These are phyloP conservation scores for Sphaerolaimus hirsutus DNA, from an alignment of 2,888 invertebrate genomes.

Conservation along the genomic window DNA sequence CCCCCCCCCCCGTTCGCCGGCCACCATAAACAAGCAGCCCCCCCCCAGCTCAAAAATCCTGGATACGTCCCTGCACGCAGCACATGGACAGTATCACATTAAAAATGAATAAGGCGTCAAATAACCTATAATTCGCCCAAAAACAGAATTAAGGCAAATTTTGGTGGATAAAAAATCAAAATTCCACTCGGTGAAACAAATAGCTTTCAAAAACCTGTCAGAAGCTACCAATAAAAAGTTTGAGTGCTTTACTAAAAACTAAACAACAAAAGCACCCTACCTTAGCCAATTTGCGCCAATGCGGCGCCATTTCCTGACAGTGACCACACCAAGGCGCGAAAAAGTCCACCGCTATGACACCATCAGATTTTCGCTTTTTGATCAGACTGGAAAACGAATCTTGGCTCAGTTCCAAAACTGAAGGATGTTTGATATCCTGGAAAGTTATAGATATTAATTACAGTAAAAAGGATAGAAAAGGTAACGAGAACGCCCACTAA, in stretches of 20 bases:
- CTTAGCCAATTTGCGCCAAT: slow-evolving; percentile 1
- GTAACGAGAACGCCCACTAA: slow-evolving; percentile 14
- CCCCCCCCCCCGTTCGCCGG: too few species aligned
- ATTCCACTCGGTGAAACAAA: too few species aligned
- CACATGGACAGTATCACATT: too few species aligned
- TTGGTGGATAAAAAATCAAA: too few species aligned
- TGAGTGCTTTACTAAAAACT: not conserved
- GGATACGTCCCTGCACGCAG: too few species aligned
- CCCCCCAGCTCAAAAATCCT: too few species aligned
- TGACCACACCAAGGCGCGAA: slow-evolving; percentile 48
- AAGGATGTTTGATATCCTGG: slow-evolving; percentile 13
- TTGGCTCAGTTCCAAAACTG: slow-evolving; percentile 35
- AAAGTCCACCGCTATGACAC: slow-evolving; percentile 43
- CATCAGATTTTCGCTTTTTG: slow-evolving; percentile 30
- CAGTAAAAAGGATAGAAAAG: slow-evolving; percentile 25
- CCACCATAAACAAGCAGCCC: too few species aligned
- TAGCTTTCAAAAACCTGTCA: too few species aligned
- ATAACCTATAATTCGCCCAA: too few species aligned
- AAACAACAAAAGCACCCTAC: too few species aligned
- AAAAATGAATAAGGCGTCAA: too few species aligned
- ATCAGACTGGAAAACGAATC: slow-evolving; percentile 34
- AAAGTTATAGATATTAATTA: slow-evolving; percentile 24
- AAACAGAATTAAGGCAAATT: too few species aligned
- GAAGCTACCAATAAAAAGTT: not conserved
- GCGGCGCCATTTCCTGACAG: slow-evolving; percentile 40